Percentiles rank a stretch among this genome's conserved stretches.
Conservation (phyloP, 2,113 vertebrate genomes). For the Indri indri region DNA sequence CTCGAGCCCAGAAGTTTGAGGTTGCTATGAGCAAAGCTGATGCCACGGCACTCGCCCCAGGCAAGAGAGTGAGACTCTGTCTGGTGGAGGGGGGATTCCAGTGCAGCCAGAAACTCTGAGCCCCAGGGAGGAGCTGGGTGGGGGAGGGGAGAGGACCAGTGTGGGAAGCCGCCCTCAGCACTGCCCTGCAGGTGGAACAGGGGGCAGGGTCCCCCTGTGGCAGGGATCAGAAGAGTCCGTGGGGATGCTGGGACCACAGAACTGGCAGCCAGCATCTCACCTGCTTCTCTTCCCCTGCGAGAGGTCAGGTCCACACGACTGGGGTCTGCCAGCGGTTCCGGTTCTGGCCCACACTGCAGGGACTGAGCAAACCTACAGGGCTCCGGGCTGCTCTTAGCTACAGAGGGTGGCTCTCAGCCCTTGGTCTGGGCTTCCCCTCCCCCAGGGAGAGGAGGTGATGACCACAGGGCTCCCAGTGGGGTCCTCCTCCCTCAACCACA, state of each 20-base stretch:
- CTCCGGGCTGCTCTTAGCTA: not conserved
- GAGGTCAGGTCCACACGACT: not conserved
- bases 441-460: not conserved
- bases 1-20: too few relatives aligned
- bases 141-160: not conserved
- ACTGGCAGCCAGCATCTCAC: not conserved
- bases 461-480: not conserved
- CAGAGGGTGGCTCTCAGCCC: not conserved
- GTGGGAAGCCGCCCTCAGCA: not conserved
- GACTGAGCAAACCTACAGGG: not conserved
- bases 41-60: too few relatives aligned
- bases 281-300: not conserved
- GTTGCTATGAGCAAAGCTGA: too few relatives aligned
- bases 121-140: not conserved
- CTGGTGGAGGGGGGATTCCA: too few relatives aligned
- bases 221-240: not conserved
- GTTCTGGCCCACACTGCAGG: too few relatives aligned
- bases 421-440: not conserved
- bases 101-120: not conserved
- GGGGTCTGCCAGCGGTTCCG: not conserved
- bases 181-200: not conserved
- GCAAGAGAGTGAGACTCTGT: too few relatives aligned
- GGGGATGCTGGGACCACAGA: not conserved
- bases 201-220: not conserved
- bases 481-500: not conserved